Conservation (phyloP, 1,140 invertebrate species). For the Leguminivora glycinivorella region DNA sequence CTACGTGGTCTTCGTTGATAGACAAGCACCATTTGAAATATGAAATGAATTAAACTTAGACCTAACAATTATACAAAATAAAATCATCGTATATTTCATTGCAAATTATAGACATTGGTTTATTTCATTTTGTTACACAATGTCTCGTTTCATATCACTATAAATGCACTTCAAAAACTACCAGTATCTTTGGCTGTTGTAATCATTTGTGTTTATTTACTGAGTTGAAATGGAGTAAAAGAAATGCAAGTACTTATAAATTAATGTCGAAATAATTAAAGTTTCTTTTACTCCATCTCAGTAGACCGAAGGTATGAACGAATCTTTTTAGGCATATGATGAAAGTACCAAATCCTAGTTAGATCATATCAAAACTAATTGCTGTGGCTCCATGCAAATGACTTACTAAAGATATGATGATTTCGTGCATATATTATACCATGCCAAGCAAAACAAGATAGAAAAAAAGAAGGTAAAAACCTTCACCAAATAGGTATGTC, state of each 20-base stretch:
- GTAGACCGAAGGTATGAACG: neutral
- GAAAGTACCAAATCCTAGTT: neutral
- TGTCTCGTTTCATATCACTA: conserved; percentile 7
- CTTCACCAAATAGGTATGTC: neutral
- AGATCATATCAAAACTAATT: conserved; percentile 13
- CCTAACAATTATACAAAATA: conserved; percentile 26
- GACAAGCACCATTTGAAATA: neutral
- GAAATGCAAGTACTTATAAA: neutral
- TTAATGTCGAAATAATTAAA: neutral
- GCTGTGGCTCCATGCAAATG: conserved; percentile 1
- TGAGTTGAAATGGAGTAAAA: neutral
- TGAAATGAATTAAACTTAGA: conserved; percentile 13
- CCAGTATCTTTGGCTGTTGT: neutral
- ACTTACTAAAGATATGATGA: neutral
- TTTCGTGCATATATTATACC: neutral
- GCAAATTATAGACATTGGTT: neutral
- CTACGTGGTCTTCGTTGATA: neutral
- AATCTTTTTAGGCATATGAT: neutral
- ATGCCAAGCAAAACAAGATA: neutral
- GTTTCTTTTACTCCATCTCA: neutral
- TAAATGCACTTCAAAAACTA: conserved; percentile 1
- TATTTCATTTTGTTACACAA: neutral
- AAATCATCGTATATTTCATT: conserved; percentile 1
- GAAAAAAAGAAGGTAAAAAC: neutral
- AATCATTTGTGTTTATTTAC: neutral